Conservation (phyloP, 1,140 invertebrate genomes). For the Rhyacophila brunnea region DNA sequence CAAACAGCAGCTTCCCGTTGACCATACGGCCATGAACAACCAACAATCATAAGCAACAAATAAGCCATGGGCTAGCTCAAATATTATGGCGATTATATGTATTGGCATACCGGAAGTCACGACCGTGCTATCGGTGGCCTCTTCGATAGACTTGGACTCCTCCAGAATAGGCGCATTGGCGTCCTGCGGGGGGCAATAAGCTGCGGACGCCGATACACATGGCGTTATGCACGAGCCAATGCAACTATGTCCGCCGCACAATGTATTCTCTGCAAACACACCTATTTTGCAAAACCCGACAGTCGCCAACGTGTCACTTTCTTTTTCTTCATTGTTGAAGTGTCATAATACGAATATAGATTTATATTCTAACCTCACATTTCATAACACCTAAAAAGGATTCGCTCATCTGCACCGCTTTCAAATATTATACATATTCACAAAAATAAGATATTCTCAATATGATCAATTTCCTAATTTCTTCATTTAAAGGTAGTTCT, state of each 20-base stretch:
- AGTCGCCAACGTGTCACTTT: neutral
- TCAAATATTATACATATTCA: too few species aligned
- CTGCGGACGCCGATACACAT: slow-evolving; percentile 47
- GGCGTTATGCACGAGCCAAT: slow-evolving; percentile 51
- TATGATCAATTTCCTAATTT: too few species aligned
- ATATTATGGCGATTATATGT: slow-evolving; percentile 4
- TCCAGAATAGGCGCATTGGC: slow-evolving; percentile 35
- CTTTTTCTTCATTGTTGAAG: neutral
- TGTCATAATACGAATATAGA: too few species aligned
- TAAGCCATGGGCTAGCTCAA: slow-evolving; percentile 6
- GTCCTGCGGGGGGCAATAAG: slow-evolving; percentile 46
- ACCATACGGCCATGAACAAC: slow-evolving; percentile 13
- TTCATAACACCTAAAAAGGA: too few species aligned
- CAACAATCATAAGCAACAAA: slow-evolving; percentile 24
- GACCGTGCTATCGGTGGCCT: slow-evolving; percentile 25
- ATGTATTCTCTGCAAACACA: slow-evolving; percentile 33
- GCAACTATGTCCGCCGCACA: slow-evolving; percentile 38
- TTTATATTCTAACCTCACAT: too few species aligned
- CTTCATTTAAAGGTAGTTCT: too few species aligned
- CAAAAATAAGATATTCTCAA: too few species aligned
- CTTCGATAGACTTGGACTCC: slow-evolving; percentile 24
- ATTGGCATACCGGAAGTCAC: slow-evolving; percentile 21
- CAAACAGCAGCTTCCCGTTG: slow-evolving; percentile 10
- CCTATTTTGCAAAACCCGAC: slow-evolving; percentile 17
- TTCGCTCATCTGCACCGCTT: too few species aligned